Evolutionary conservation across 2,113 vertebrate genomes (phyloP).

Genomic region (Gavialis gangeticus): DNA sequence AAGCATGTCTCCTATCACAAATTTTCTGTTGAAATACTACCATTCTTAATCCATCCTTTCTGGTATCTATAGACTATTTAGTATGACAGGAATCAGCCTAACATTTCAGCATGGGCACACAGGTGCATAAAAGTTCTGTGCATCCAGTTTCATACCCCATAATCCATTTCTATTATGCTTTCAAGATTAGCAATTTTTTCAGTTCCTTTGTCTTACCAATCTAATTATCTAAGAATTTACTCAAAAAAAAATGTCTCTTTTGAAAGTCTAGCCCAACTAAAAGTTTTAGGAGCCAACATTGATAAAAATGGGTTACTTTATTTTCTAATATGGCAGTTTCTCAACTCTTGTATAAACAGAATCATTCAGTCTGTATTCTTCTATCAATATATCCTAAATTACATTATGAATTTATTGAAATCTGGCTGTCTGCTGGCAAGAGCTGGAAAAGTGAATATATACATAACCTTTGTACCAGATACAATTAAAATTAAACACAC

Average conservation of each 20-base stretch:
- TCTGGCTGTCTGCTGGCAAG: background rate
- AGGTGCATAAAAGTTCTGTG: rapidly evolving
- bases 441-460: background rate
- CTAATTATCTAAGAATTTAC: background rate
- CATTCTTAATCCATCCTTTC: background rate
- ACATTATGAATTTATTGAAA: background rate
- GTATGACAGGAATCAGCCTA: background rate
- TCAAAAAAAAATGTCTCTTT: background rate
- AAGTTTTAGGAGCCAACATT: background rate
- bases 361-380: background rate
- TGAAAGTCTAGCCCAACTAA: background rate
- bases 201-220: background rate
- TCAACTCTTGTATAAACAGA: background rate
- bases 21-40: background rate
- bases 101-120: background rate
- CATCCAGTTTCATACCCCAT: background rate
- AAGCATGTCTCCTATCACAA: background rate
- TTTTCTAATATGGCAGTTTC: background rate
- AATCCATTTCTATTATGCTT: background rate
- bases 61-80: background rate
- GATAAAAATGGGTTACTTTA: rapidly evolving
- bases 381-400: background rate
- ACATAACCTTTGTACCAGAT: background rate
- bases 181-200: background rate
- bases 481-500: background rate